These are phyloP conservation scores for Machaerirhynchus nigripectus DNA, from an alignment of 2,113 vertebrate genomes.

Conservation along the genomic window DNA sequence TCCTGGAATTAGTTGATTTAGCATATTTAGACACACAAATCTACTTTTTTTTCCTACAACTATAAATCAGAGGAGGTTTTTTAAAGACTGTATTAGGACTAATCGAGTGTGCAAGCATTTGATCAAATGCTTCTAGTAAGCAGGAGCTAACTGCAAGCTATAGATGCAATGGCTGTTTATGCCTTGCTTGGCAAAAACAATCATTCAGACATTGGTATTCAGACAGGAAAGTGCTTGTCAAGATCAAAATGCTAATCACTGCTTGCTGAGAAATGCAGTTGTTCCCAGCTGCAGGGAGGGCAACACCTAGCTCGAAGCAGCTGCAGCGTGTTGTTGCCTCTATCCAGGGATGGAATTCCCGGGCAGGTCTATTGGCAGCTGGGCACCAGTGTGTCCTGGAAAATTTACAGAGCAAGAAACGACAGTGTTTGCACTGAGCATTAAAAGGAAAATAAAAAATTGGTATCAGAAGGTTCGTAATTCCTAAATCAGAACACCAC, in stretches of 20 bases:
- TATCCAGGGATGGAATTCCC: neutral
- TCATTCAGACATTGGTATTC: conserved; percentile 66
- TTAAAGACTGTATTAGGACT: neutral
- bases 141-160: conserved; percentile 17
- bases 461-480: neutral
- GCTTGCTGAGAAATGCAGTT: conserved; percentile 63
- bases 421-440: neutral
- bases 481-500: neutral
- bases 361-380: neutral
- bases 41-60: neutral
- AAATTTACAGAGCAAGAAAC: neutral
- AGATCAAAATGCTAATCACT: conserved; percentile 74
- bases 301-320: conserved; percentile 18
- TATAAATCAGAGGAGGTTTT: neutral
- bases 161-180: conserved; percentile 26
- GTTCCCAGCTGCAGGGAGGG: conserved; percentile 58
- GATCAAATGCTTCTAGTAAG: conserved; percentile 44
- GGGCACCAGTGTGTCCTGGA: neutral
- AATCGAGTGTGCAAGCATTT: neutral
- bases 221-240: conserved; percentile 67
- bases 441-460: neutral
- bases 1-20: neutral
- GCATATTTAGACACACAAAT: neutral
- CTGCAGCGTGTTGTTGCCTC: conserved; percentile 19
- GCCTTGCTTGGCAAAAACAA: conserved; percentile 52